Conservation (phyloP, 2,888 invertebrate species). For the Lithophane semibrunnea region DNA sequence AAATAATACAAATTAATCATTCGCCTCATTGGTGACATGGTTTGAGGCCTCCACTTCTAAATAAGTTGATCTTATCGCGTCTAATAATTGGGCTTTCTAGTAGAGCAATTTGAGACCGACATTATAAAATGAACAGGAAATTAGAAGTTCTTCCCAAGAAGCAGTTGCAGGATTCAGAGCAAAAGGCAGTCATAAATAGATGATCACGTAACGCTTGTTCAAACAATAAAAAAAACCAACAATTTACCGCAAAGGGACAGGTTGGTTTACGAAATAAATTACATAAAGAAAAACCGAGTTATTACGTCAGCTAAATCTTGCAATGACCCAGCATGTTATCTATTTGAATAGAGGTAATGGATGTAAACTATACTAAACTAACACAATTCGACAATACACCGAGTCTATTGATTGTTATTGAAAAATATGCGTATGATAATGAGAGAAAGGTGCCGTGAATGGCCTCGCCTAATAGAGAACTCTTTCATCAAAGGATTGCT, state of each 20-base stretch:
- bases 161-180: neutral
- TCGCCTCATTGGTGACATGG: slow-evolving; percentile 44
- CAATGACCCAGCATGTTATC: slow-evolving; percentile 11
- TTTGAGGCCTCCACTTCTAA: slow-evolving; percentile 5
- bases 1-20: slow-evolving; percentile 52
- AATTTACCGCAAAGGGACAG: slow-evolving; percentile 9
- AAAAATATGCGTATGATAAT: slow-evolving; percentile 29
- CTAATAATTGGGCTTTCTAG: slow-evolving; percentile 14
- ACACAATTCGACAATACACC: slow-evolving; percentile 18
- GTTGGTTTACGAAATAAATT: slow-evolving; percentile 32
- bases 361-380: slow-evolving; percentile 1
- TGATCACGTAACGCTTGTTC: neutral
- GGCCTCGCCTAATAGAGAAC: neutral
- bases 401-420: slow-evolving; percentile 23
- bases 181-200: neutral
- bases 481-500: slow-evolving; percentile 8
- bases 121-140: neutral
- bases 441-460: slow-evolving; percentile 37
- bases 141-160: neutral
- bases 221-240: neutral
- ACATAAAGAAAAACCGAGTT: slow-evolving; percentile 23
- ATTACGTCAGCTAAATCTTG: slow-evolving; percentile 21
- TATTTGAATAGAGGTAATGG: slow-evolving; percentile 24
- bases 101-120: neutral
- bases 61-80: slow-evolving; percentile 9